A percentile compares a stretch with the other conserved stretches of the same genome.
phyloP scores from a whole-genome alignment of 1,140 invertebrate genomes.

The Cecropterus lyciades region DNA sequence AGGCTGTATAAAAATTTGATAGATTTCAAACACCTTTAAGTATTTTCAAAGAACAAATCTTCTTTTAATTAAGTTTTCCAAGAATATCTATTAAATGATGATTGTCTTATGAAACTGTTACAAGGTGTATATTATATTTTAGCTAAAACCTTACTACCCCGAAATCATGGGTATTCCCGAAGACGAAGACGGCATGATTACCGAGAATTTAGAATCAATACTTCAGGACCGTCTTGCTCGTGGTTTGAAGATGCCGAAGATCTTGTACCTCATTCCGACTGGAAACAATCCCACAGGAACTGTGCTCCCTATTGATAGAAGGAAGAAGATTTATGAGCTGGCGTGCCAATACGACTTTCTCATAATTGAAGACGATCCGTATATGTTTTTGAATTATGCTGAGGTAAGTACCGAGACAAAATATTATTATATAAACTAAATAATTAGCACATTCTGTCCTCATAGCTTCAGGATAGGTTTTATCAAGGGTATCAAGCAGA shows the following conservation, averaged over 20 bases:
- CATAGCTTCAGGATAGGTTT: too few species aligned
- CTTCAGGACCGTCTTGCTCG: constrained; percentile 48
- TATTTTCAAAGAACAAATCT: too few species aligned
- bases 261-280: constrained; percentile 86
- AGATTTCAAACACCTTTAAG: too few species aligned
- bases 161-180: constrained; percentile 67
- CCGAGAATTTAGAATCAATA: constrained; percentile 55
- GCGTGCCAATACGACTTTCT: constrained; percentile 91
- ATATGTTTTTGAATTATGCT: constrained; percentile 90
- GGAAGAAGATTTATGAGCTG: constrained; percentile 89
- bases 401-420: constrained; percentile 73
- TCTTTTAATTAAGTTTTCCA: too few species aligned
- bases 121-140: constrained; percentile 37
- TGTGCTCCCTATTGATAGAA: constrained; percentile 87
- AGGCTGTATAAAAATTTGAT: too few species aligned
- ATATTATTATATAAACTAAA: too few species aligned
- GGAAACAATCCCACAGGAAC: constrained; percentile 89
- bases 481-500: too few species aligned
- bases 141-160: constrained; percentile 65
- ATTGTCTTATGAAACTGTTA: too few species aligned
- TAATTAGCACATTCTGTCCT: too few species aligned
- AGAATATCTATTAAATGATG: too few species aligned
- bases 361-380: constrained; percentile 93
- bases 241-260: constrained; percentile 85
- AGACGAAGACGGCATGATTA: constrained; percentile 60